These are phyloP conservation scores for Athene cunicularia DNA, from an alignment of 2,113 vertebrate genomes.

Conservation along the genomic window DNA sequence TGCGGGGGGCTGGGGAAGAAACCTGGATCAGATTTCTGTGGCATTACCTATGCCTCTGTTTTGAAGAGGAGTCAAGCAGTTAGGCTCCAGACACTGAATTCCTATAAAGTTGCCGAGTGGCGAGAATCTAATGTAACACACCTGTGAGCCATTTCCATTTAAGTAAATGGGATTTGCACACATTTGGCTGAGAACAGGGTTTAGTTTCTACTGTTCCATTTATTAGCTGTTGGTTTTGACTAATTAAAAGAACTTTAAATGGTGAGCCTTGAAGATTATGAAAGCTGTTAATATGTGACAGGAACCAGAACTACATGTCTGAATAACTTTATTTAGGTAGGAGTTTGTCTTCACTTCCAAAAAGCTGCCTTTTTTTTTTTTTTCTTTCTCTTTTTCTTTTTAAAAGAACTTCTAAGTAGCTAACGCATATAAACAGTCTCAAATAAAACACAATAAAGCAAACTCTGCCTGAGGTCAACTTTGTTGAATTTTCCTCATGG, in stretches of 20 bases:
- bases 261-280: neutral
- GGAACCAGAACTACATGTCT: neutral
- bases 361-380: neutral
- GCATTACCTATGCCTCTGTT: neutral
- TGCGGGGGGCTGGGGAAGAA: neutral
- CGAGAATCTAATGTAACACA: neutral
- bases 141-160: neutral
- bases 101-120: neutral
- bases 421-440: neutral
- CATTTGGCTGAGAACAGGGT: constrained; percentile 14
- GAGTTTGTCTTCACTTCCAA: neutral
- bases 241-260: neutral
- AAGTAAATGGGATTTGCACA: constrained; percentile 45
- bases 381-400: neutral
- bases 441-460: neutral
- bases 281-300: neutral
- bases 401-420: neutral
- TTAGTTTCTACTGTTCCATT: neutral
- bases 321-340: neutral
- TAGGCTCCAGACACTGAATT: neutral
- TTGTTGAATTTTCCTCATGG: neutral
- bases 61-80: neutral
- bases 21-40: neutral
- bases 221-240: constrained; percentile 4
- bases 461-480: neutral